These are phyloP conservation scores for Heliocidaris tuberculata DNA, from an alignment of 35 echinoderm and acorn worm species.

Conservation along the genomic window DNA sequence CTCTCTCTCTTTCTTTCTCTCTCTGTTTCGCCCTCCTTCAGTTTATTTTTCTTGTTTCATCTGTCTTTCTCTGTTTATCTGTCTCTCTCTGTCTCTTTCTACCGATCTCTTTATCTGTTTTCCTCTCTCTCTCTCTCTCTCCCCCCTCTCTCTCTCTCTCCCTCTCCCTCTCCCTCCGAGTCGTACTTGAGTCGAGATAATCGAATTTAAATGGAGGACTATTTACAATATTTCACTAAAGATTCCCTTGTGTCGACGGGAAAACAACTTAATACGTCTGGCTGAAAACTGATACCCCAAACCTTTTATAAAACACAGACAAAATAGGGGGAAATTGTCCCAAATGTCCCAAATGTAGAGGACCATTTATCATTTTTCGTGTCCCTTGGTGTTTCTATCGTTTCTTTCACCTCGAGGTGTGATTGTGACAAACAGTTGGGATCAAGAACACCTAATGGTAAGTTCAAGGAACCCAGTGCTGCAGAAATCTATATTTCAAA, in stretches of 20 bases:
- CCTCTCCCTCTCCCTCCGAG: not conserved
- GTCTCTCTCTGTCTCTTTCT: not conserved
- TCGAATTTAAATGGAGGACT: constrained; percentile 18
- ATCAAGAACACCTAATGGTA: not conserved
- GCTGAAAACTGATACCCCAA: not conserved
- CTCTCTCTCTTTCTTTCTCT: too few relatives aligned
- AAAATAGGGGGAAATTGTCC: not conserved
- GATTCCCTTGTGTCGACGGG: not conserved
- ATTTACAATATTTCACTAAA: constrained; percentile 38
- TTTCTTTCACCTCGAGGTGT: not conserved
- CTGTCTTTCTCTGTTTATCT: too few relatives aligned
- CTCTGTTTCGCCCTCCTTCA: too few relatives aligned
- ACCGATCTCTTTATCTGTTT: not conserved
- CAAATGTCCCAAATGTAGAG: not conserved
- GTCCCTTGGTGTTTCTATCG: not conserved
- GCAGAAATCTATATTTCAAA: not conserved
- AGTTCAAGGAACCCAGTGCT: not conserved
- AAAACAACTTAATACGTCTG: constrained; percentile 14
- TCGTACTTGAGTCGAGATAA: not conserved
- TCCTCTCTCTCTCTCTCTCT: not conserved
- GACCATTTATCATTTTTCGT: not conserved
- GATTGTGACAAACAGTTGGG: not conserved
- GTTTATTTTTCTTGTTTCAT: too few relatives aligned
- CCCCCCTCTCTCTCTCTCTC: not conserved
- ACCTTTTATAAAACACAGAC: not conserved